A percentile compares a stretch with the other conserved stretches of the same genome.
phyloP scores from a whole-genome alignment of 2,113 vertebrate species.

The Pseudorectes ferrugineus region DNA sequence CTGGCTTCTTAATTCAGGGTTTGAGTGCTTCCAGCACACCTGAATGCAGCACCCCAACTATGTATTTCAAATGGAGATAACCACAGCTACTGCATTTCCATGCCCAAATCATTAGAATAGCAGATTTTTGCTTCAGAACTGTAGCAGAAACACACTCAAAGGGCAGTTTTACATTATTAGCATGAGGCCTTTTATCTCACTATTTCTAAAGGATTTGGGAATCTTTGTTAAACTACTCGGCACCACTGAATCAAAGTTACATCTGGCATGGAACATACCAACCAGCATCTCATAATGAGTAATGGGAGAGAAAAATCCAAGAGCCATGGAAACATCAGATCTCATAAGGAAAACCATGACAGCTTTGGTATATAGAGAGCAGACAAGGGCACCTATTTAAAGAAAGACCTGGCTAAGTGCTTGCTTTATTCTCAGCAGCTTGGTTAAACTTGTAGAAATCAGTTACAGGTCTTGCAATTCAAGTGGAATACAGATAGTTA shows the following conservation, averaged over 20 bases:
- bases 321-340: slow-evolving; percentile 15
- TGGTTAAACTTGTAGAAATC: background rate
- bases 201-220: slow-evolving; percentile 28
- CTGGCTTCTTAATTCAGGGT: background rate
- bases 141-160: background rate
- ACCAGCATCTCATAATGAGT: background rate
- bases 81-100: background rate
- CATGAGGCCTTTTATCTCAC: slow-evolving; percentile 23
- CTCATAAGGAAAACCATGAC: slow-evolving; percentile 16
- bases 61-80: background rate
- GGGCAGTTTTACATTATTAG: slow-evolving; percentile 22
- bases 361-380: slow-evolving; percentile 5
- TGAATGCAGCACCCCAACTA: background rate
- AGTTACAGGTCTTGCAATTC: background rate
- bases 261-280: slow-evolving; percentile 20
- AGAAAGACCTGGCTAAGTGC: background rate
- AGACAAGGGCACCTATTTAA: background rate
- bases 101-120: background rate
- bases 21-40: background rate
- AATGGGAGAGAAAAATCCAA: slow-evolving; percentile 3
- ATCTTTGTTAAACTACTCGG: background rate
- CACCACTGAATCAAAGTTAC: background rate
- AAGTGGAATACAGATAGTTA: background rate
- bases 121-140: slow-evolving; percentile 5
- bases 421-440: background rate